These are phyloP conservation scores for Siniperca chuatsi DNA, from an alignment of 2,113 vertebrate genomes.

Conservation along the genomic window DNA sequence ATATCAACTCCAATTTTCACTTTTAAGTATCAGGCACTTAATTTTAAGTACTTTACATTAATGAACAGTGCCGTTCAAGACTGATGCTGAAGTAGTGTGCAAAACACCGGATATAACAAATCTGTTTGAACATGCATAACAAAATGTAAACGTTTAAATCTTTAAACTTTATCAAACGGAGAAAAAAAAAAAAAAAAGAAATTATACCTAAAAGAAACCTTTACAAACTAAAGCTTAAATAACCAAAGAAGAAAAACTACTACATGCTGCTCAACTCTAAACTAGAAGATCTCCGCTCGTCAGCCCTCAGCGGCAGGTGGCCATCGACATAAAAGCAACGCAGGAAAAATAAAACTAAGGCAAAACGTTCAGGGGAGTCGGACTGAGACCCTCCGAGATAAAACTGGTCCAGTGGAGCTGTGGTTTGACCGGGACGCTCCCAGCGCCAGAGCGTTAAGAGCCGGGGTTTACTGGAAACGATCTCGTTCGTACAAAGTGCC, in stretches of 20 bases:
- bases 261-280: slow-evolving; percentile 39
- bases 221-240: slow-evolving; percentile 67
- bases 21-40: slow-evolving; percentile 70
- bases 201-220: slow-evolving; percentile 42
- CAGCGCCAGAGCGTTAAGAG: not conserved
- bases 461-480: not conserved
- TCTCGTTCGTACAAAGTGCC: not conserved
- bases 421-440: slow-evolving; percentile 37
- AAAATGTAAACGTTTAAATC: slow-evolving; percentile 75
- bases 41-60: slow-evolving; percentile 41
- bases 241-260: slow-evolving; percentile 27
- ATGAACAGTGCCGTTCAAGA: slow-evolving; percentile 50
- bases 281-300: slow-evolving; percentile 6
- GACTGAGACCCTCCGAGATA: slow-evolving; percentile 5
- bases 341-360: slow-evolving; percentile 10
- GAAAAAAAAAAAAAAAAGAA: slow-evolving; percentile 12
- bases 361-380: slow-evolving; percentile 18
- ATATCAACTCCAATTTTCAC: slow-evolving; percentile 17
- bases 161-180: slow-evolving; percentile 34
- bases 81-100: slow-evolving; percentile 69
- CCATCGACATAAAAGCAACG: slow-evolving; percentile 35
- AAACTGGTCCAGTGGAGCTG: slow-evolving; percentile 52
- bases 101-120: slow-evolving; percentile 70
- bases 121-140: slow-evolving; percentile 68
- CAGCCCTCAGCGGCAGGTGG: slow-evolving; percentile 5